Evolutionary conservation across 2,888 invertebrate genomes (phyloP).

Genomic region (Heliconius aoede): DNA sequence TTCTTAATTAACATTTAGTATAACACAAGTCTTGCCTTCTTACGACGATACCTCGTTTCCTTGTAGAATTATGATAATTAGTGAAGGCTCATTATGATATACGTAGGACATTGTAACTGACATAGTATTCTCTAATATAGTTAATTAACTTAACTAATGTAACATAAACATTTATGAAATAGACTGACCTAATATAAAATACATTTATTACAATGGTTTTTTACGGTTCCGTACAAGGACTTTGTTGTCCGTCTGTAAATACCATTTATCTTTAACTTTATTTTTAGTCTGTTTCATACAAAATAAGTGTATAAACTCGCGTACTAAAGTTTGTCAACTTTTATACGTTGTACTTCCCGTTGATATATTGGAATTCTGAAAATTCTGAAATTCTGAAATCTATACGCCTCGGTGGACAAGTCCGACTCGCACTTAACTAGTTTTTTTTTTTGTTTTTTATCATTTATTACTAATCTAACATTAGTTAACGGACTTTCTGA

Average conservation of each 20-base stretch:
- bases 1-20: conserved; percentile 25
- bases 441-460: neutral
- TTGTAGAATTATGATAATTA: conserved; percentile 41
- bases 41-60: conserved; percentile 34
- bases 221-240: too few species aligned
- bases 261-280: too few species aligned
- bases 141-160: neutral
- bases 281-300: neutral
- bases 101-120: conserved; percentile 24
- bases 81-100: conserved; percentile 37
- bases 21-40: conserved; percentile 11
- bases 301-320: neutral
- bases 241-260: too few species aligned
- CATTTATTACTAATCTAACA: neutral
- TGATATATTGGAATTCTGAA: too few species aligned
- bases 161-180: neutral
- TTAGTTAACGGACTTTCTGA: neutral
- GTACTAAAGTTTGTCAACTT: neutral
- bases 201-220: too few species aligned
- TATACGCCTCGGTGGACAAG: neutral
- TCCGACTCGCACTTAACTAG: too few species aligned
- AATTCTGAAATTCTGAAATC: too few species aligned
- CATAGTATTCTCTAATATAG: conserved; percentile 2
- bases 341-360: too few species aligned
- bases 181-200: too few species aligned